phyloP scores from a whole-genome alignment of 2,888 invertebrate species.

The Sarcophaga caerulescens region DNA sequence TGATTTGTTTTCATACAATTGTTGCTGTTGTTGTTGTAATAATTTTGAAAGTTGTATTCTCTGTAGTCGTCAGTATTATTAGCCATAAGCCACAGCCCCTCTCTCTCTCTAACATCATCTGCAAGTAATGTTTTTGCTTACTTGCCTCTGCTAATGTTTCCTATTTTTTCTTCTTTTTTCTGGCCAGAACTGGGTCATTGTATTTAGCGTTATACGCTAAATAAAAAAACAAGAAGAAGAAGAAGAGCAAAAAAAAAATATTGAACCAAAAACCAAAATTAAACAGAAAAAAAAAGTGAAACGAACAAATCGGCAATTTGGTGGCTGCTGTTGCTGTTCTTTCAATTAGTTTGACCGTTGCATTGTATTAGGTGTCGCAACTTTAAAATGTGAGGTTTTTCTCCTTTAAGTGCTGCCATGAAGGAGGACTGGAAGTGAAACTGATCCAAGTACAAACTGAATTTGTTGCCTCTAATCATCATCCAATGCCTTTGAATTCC shows the following conservation, averaged over 20 bases:
- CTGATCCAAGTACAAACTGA: too few species aligned
- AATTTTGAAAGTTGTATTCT: slow-evolving; percentile 70
- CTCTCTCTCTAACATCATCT: too few species aligned
- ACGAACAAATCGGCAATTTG: slow-evolving; percentile 9
- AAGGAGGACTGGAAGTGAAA: slow-evolving; percentile 6
- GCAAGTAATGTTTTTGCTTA: neutral
- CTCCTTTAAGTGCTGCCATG: too few species aligned
- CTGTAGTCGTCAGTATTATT: too few species aligned
- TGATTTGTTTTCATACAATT: slow-evolving; percentile 21
- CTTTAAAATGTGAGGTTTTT: too few species aligned
- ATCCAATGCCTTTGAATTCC: too few species aligned
- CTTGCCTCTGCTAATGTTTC: slow-evolving; percentile 18
- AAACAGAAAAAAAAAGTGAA: slow-evolving; percentile 16
- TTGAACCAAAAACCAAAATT: slow-evolving; percentile 5
- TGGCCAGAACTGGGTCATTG: slow-evolving; percentile 61
- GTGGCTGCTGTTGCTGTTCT: slow-evolving; percentile 1
- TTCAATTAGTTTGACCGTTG: slow-evolving; percentile 47
- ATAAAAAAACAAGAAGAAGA: slow-evolving; percentile 2
- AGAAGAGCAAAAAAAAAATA: slow-evolving; percentile 26
- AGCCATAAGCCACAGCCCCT: too few species aligned
- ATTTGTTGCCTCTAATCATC: too few species aligned
- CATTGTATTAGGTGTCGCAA: too few species aligned
- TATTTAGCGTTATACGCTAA: slow-evolving; percentile 46
- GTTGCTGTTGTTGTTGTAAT: slow-evolving; percentile 63
- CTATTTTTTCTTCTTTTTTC: slow-evolving; percentile 66